A percentile compares a stretch with the other conserved stretches of the same genome.
Evolutionary conservation across 2,797 vertebrate species (phyloP).

Genomic region (Chloroceryle inda): DNA sequence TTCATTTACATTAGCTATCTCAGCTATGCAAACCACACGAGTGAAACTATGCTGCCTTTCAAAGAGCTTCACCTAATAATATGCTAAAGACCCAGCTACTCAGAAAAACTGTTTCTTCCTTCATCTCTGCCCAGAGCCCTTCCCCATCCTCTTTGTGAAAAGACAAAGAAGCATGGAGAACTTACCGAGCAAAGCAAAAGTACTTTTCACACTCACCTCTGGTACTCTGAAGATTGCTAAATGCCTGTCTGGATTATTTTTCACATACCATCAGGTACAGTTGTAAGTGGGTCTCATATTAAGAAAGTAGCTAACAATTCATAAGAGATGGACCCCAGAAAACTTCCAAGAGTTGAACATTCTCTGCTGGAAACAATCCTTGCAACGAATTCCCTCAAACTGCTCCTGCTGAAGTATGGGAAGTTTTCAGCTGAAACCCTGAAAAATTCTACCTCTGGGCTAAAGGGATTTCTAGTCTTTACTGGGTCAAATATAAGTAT

Average conservation of each 20-base stretch:
- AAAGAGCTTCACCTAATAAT: background rate
- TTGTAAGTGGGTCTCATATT: background rate
- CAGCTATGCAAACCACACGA: background rate
- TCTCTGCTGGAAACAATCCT: background rate
- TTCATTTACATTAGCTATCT: background rate
- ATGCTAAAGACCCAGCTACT: background rate
- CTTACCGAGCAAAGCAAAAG: background rate
- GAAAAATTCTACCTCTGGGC: background rate
- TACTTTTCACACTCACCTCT: background rate
- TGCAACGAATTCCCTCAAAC: background rate
- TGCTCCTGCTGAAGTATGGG: background rate
- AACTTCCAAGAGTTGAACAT: background rate
- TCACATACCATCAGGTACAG: background rate
- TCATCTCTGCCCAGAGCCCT: background rate
- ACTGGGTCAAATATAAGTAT: background rate
- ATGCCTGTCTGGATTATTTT: background rate
- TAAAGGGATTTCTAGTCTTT: background rate
- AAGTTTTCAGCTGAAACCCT: background rate
- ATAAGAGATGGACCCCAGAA: background rate
- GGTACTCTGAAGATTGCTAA: background rate
- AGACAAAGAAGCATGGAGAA: background rate
- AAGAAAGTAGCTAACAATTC: background rate
- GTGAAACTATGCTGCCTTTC: background rate
- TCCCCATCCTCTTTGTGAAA: background rate
- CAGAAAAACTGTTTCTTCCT: background rate